Evolutionary conservation across 2,888 invertebrate species (phyloP).

Genomic region (Meiosimyza platycephala): DNA sequence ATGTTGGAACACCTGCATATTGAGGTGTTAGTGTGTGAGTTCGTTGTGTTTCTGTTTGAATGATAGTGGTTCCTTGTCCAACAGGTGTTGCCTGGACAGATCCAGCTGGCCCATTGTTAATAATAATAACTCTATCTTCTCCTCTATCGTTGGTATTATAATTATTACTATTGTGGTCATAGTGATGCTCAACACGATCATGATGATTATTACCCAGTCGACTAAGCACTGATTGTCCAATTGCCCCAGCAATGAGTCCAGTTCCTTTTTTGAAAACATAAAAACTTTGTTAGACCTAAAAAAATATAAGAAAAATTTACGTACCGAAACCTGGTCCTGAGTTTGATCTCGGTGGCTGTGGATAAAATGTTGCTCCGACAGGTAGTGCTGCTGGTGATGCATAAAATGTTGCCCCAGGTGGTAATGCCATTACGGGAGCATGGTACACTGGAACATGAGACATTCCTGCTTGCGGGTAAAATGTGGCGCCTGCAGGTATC

Average conservation of each 20-base stretch:
- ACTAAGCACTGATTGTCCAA: not conserved
- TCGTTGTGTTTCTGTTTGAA: not conserved
- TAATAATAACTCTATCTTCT: not conserved
- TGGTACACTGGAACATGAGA: conserved; percentile 38
- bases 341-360: not conserved
- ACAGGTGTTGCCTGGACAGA: too few relatives aligned
- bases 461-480: conserved; percentile 49
- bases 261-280: not conserved
- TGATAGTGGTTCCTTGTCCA: not conserved
- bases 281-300: not conserved
- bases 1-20: not conserved
- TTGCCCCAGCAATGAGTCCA: conserved; percentile 5
- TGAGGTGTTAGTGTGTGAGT: not conserved
- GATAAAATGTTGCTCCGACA: not conserved
- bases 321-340: conserved; percentile 10
- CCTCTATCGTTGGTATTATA: not conserved
- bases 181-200: not conserved
- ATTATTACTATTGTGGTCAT: not conserved
- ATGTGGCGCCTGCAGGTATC: conserved; percentile 50
- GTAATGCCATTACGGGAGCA: not conserved
- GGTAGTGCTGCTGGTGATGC: not conserved
- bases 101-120: not conserved
- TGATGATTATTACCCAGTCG: not conserved
- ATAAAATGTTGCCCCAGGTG: not conserved
- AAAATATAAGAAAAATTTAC: not conserved